Base-by-base conservation (phyloP, 2,113 vertebrate species). In the Onychostruthus taczanowskii region DNA sequence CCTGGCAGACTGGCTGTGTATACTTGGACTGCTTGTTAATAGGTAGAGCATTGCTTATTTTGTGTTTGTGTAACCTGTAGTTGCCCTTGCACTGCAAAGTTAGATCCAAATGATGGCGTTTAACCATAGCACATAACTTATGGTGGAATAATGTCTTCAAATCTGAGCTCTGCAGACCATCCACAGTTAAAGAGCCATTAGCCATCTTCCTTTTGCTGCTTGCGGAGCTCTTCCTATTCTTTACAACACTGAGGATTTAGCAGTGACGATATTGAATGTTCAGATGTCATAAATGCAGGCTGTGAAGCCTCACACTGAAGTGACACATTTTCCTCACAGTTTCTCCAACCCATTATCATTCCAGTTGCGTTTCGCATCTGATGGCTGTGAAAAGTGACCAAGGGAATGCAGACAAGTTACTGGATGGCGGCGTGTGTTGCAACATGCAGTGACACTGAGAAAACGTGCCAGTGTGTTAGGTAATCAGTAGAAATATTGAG, bases 401-500 rank as follows among this genome's bases (percentile, higher is more conserved):
- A 68, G 88, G 83, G 92, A 95, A 90, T 50, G 68, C 90, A 59
- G 91, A 28, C 39, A 28, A 94, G 87, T 83, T 74, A 58, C 85
- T 90, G 91, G 91, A 80, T 93, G 85, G 90, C 75, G 66, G 68
- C 5, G 27, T 59, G 94, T 80, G 85, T 92, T 86, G 94, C 95
- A 93, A 80, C 72, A 31, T 56, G 79, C 87, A 72, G 82, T 67
- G 92, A 69, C 94, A 84, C 87, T 47, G 82, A 86, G 68, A 88
- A 92, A 95, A 85, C 27, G 68, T 86, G 90, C 92, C 90, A 91
- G 68, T 43, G 64, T 77, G 79, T 96, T 96, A 90, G 88, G 96
- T 96, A 95, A 97, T 94, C 87, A 81, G 90, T 22, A 78, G 82
- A 95, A 96, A 95, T 78, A 95, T 67, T 95, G 96, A 96, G 93